Conservation (phyloP, 2,888 invertebrate genomes). For the Hipparchia sbordonii region DNA sequence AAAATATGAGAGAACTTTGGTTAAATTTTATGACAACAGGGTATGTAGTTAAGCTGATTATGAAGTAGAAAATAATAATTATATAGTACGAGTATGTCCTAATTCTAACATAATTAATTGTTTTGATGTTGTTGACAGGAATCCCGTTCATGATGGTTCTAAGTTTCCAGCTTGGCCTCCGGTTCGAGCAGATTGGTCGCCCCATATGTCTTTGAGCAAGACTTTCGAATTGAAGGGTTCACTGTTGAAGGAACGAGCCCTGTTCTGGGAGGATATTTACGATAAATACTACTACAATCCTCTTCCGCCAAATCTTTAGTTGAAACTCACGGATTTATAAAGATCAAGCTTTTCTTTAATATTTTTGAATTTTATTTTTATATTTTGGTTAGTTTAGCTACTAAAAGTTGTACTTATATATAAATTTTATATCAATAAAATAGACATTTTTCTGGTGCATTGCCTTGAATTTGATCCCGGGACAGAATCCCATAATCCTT, state of each 20-base stretch:
- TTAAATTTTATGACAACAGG: conserved; percentile 41
- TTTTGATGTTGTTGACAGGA: conserved; percentile 41
- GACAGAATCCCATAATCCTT: no score
- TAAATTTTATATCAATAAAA: no score
- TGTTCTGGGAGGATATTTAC: conserved; percentile 50
- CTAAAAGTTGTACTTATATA: no score
- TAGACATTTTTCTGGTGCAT: no score
- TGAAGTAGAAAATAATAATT: background rate
- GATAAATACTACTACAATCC: conserved; percentile 41
- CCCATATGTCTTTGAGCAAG: conserved; percentile 48
- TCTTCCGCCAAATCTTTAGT: conserved; percentile 14
- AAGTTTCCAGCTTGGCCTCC: conserved; percentile 48
- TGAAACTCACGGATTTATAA: background rate
- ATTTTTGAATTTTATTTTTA: no score
- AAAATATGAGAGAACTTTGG: conserved; percentile 44
- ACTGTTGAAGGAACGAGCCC: conserved; percentile 39
- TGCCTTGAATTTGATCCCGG: no score
- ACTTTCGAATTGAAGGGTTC: conserved; percentile 44
- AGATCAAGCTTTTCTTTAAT: background rate
- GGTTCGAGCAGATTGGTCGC: conserved; percentile 41
- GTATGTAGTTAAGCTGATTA: conserved; percentile 22
- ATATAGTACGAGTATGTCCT: background rate
- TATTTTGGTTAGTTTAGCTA: no score
- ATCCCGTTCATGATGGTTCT: conserved; percentile 49
- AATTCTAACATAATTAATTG: background rate